Evolutionary conservation across 2,797 vertebrate species (phyloP).

Genomic region (Tarsius wallacei): DNA sequence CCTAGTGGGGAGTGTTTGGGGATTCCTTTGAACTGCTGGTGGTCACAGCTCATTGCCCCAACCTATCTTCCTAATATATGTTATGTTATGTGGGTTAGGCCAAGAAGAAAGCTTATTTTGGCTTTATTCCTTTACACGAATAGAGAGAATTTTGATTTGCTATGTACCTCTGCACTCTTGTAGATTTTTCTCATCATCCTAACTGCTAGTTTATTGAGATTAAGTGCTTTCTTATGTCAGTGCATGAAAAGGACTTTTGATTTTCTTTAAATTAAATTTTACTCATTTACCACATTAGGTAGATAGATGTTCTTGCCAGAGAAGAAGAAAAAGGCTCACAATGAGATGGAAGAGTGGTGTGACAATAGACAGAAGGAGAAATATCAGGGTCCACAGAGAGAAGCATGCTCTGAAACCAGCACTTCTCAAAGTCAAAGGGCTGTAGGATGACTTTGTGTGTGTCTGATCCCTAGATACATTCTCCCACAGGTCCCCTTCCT

Average conservation of each 20-base stretch:
- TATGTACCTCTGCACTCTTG: conserved; percentile 87
- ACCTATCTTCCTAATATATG: conserved; percentile 85
- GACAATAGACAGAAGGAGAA: conserved; percentile 65
- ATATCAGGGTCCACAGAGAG: conserved; percentile 66
- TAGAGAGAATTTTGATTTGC: conserved; percentile 89
- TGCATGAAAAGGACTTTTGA: conserved; percentile 89
- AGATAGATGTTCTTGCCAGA: conserved; percentile 88
- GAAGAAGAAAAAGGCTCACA: conserved; percentile 77
- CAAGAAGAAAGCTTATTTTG: conserved; percentile 87
- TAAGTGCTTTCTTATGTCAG: conserved; percentile 91
- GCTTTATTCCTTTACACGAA: conserved; percentile 87
- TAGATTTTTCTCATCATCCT: conserved; percentile 87
- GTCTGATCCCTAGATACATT: not conserved
- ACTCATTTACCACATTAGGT: conserved; percentile 89
- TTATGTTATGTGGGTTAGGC: conserved; percentile 85
- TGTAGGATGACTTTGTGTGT: not conserved
- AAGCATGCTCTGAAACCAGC: conserved; percentile 49
- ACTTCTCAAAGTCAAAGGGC: not conserved
- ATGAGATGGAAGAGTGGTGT: conserved; percentile 61
- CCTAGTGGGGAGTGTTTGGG: conserved; percentile 80
- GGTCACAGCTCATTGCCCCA: conserved; percentile 86
- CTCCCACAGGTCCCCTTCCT: not conserved
- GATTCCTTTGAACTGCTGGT: conserved; percentile 83
- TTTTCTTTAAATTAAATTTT: conserved; percentile 91
- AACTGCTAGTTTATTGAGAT: conserved; percentile 91